Evolutionary conservation across 2,797 vertebrate species (phyloP), one percentile per base, ranked within the genome.

Genomic region (Sebastes paucispinis): DNA sequence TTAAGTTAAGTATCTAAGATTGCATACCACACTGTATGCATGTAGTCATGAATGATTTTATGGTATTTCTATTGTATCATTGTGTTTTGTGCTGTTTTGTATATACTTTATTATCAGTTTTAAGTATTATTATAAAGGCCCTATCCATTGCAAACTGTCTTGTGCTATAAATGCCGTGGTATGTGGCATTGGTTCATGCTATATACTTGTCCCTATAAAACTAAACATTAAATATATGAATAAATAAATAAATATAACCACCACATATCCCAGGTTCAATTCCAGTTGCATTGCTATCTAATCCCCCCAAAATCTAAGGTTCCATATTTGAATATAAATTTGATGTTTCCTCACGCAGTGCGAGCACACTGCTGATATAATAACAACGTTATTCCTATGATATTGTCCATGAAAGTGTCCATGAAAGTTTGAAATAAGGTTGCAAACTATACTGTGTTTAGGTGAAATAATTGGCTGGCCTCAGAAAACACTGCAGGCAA

Each of bases 311-410:
- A 22, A 14, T 55, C 16, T 9, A 32, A 32, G 9, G 9, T 20
- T 65, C 16, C n/a, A 3, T 29, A 63, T 34, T 63, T 62, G 6
- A 62, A 50, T 18, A 59, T 25, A 8, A 63, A n/a, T 63, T 63
- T 0, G 1, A 34, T n/a, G 18, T 60, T 59, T 34, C 31, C 1
- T 31, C 1, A 31, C 0, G 18, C 16, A 32, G 8, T 18, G 18
- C 5, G 8, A n/a, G 27, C 14, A 64, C 71, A 54, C 29, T 24
- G 29, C 10, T 54, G 14, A 63, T 8, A 25, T 52, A 11, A 24
- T 63, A 13, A 52, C 10, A 9, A 39, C 32, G 13, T 18, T 22
- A 9, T 24, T 36, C 6, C 2, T 13, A 57, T 63, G 47, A 62
- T 29, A 16, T 13, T 64, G 12, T 57, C 13, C 32, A 43, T 43